Evolutionary conservation across 1,140 invertebrate genomes (phyloP), one percentile per base, ranked within the genome.

Genomic region (Nephotettix cincticeps): DNA sequence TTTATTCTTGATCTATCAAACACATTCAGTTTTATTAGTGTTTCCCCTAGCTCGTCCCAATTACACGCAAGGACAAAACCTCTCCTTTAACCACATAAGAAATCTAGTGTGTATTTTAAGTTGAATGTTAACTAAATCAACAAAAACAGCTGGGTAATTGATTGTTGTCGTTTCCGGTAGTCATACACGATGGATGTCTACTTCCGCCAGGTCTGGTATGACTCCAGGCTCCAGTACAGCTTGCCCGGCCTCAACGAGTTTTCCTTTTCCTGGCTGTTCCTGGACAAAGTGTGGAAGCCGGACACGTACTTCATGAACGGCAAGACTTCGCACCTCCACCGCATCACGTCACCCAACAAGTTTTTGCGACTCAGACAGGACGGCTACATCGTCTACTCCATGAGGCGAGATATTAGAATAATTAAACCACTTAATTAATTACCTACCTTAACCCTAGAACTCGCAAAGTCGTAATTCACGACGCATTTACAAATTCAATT

Each of bases 221-320:
- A 90, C 79, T 77, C 81, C 2, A 77, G 88, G 36, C 81, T 85
- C 17, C 75, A 76, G 36, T 85, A 84, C 77, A 78, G 80, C 27
- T 69, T 78, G 28, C 78, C 81, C 1, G 78, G 78, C 3, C 68
- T 81, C 19, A 72, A 78, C 13, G 80, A 83, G 68, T 80, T 85
- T 61, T 84, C 83, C 25, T 80, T 84, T 79, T 82, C 84, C 43
- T 84, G 83, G 83, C 78, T 84, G 58, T 84, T 85, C 76, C 74
- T 85, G 58, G 82, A 84, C 47, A 81, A 79, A 65, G 77, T 83
- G 0, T 89, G 88, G 88, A 87, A 86, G 72, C 88, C 88, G 0
- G 88, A 89, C 77, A 89, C 88, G 0, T 88, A 84, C 77, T 87
- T 90, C 76, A 78, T 86, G 29, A 90, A 90, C 78, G 87, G 87